Percentiles rank a stretch among this genome's conserved stretches.
Evolutionary conservation across 2,113 vertebrate species (phyloP).

Genomic region (Hepsetus odoe): DNA sequence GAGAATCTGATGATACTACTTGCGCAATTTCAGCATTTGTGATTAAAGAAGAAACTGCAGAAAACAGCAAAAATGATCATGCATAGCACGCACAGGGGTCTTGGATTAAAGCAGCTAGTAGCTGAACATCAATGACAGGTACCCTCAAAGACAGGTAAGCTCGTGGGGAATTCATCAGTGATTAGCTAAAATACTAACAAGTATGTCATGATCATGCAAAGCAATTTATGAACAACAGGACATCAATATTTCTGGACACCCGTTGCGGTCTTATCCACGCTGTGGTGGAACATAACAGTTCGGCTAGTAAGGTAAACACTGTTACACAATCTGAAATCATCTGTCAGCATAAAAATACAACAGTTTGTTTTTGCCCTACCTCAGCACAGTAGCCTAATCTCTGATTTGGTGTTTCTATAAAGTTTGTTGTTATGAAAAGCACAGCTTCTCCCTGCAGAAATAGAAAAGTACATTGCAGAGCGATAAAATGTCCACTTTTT

Average conservation of each 20-base stretch:
- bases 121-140: too few species aligned
- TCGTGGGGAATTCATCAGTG: background rate
- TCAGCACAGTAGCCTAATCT: conserved; percentile 83
- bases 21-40: background rate
- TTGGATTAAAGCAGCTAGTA: background rate
- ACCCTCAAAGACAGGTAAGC: background rate
- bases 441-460: conserved; percentile 81
- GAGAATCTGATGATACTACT: background rate
- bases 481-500: conserved; percentile 15
- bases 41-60: background rate
- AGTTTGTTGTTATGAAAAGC: conserved; percentile 87
- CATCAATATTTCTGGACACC: background rate
- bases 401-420: conserved; percentile 89
- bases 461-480: conserved; percentile 28
- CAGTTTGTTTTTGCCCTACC: conserved; percentile 71
- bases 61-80: background rate
- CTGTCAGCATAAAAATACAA: background rate
- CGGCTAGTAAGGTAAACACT: background rate
- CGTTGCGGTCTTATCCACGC: background rate
- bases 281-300: background rate
- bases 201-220: background rate
- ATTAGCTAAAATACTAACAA: background rate
- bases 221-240: background rate
- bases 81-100: too few species aligned
- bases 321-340: background rate